phyloP scores from a whole-genome alignment of 2,113 vertebrate genomes.

The Passer montanus region DNA sequence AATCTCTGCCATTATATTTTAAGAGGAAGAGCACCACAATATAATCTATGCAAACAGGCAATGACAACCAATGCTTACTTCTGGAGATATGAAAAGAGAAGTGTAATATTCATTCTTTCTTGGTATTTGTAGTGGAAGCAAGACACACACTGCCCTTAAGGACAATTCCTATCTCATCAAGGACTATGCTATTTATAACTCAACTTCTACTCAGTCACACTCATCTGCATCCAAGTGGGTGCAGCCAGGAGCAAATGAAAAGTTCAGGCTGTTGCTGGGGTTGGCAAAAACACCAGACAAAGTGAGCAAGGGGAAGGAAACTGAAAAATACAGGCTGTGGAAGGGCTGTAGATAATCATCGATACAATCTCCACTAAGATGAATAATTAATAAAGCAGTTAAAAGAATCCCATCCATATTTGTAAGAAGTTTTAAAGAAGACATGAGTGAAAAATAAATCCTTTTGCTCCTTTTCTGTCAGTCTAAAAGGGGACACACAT shows the following conservation, averaged over 20 bases:
- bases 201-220: neutral
- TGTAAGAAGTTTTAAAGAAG: neutral
- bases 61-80: neutral
- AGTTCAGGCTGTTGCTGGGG: neutral
- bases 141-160: neutral
- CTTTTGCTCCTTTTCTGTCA: neutral
- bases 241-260: neutral
- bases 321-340: neutral
- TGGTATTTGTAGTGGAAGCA: neutral
- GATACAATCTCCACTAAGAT: neutral
- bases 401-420: neutral
- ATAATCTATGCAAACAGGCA: neutral
- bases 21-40: neutral
- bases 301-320: neutral
- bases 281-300: neutral
- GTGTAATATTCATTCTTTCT: neutral
- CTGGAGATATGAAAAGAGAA: neutral
- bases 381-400: neutral
- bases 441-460: neutral
- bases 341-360: neutral
- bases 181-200: constrained; percentile 32
- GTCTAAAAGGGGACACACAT: neutral
- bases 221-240: neutral
- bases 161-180: neutral
- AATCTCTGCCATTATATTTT: neutral